Conservation (phyloP, 2,797 vertebrate species). For the Oryzias sinensis region DNA sequence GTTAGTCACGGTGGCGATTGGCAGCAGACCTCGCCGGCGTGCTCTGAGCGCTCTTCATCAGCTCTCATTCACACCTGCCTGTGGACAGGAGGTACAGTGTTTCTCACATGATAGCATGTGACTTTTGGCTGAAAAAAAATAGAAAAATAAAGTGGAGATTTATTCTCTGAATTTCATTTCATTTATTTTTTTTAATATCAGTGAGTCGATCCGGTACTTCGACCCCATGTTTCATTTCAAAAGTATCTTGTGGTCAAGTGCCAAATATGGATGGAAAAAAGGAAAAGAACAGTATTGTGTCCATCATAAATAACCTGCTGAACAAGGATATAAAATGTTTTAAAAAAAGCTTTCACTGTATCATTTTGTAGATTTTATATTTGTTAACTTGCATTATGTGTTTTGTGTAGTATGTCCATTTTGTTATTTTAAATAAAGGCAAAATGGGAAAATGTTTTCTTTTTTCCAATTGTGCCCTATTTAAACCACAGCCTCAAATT, state of each 20-base stretch:
- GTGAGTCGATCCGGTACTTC: conserved; percentile 34
- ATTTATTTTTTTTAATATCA: conserved; percentile 34
- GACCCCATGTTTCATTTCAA: conserved; percentile 62
- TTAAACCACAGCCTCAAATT: no score
- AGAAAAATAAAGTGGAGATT: not conserved
- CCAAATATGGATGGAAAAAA: conserved; percentile 78
- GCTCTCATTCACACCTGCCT: conserved; percentile 1
- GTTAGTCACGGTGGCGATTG: not conserved
- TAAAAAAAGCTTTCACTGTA: conserved; percentile 73
- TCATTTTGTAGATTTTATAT: conserved; percentile 90
- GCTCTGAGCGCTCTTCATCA: not conserved
- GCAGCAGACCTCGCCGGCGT: conserved; percentile 4
- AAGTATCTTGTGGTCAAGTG: conserved; percentile 85
- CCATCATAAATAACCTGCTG: conserved; percentile 77
- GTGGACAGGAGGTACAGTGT: conserved; percentile 2
- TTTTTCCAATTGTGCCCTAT: not conserved
- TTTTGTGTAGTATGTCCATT: conserved; percentile 82
- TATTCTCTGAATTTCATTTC: not conserved
- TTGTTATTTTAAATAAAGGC: conserved; percentile 77
- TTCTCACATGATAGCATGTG: conserved; percentile 2
- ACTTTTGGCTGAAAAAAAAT: not conserved
- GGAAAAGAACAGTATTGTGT: conserved; percentile 80
- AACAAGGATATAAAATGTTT: conserved; percentile 72
- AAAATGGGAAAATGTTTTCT: conserved; percentile 39
- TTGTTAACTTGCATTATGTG: conserved; percentile 81